Evolutionary conservation across 1,140 invertebrate species (phyloP), one percentile per base, ranked within the genome.

Genomic region (Holcopasites calliopsidis): DNA sequence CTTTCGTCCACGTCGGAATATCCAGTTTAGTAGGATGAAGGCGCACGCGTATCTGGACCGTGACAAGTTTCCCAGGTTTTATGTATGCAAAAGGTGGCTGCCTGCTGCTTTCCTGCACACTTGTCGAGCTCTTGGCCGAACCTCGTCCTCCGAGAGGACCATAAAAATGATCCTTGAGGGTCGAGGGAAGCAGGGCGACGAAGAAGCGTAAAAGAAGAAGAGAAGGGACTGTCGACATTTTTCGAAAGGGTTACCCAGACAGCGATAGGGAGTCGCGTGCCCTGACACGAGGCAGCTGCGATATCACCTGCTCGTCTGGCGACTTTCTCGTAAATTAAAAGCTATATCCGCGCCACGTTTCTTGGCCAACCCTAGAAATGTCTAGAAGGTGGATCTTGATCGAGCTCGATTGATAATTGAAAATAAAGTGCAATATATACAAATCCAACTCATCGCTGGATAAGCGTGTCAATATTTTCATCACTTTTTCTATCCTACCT

Each of bases 1-100:
- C 76, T 77, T 77, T 77, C 73, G 47, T 58, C 77, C 78, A 82
- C n/a, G 72, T 80, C 79, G 68, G 76, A 80, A 76, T 86, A 87
- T 87, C 85, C 82, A 85, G 85, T 87, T 86, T 85, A 86, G 83
- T 87, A 85, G 86, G 85, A 85, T 86, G 85, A 84, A 87, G 80
- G 77, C 82, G 77, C 74, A 58, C 80, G 71, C 52, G 79, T 87
- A 87, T 87, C 81, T 86, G 73, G 86, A 87, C 81, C 86, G 80
- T 86, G 83, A 87, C 85, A 77, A 68, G 79, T 87, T 87, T 83
- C 73, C 71, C 79, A 80, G 80, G n/a, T n/a, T n/a, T 86, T 68
- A 70, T 62, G 81, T 71, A 68, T 62, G 66, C 76, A 78, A 77
- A 76, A 75, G 84, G 72, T 75, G 79, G 76, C 70, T 77, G 71